Conservation (phyloP, 2,888 invertebrate species). For the Caenorhabditis panamensis region DNA sequence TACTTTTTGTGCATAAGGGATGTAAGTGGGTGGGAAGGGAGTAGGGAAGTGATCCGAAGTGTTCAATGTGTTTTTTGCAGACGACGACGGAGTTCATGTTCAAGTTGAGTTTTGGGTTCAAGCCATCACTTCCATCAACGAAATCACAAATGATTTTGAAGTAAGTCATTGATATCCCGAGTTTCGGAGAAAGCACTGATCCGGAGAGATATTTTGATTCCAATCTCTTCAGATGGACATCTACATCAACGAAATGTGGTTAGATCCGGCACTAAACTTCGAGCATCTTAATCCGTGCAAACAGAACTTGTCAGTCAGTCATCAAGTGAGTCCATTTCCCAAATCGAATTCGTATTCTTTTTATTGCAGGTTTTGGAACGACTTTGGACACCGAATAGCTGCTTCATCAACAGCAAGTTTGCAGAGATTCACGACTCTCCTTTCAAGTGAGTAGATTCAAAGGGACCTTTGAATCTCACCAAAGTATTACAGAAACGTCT, state of each 20-base stretch:
- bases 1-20: constrained; percentile 18
- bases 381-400: constrained; percentile 77
- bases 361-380: constrained; percentile 68
- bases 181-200: too few relatives aligned
- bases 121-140: constrained; percentile 80
- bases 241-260: constrained; percentile 81
- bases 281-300: constrained; percentile 81
- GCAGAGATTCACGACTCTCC: constrained; percentile 81
- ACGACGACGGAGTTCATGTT: constrained; percentile 78
- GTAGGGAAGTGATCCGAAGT: background rate
- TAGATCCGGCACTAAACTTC: constrained; percentile 78
- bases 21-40: background rate
- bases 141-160: constrained; percentile 81
- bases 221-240: constrained; percentile 78
- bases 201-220: background rate
- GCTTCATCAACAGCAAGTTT: constrained; percentile 80
- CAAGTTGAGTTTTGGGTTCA: constrained; percentile 81
- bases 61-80: constrained; percentile 47
- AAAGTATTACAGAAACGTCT: constrained; percentile 67
- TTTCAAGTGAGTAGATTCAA: constrained; percentile 68
- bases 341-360: constrained; percentile 13
- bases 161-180: constrained; percentile 49
- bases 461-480: background rate
- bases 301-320: constrained; percentile 79
- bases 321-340: constrained; percentile 72